Evolutionary conservation across 2,113 vertebrate genomes (phyloP).

Genomic region (Tragelaphus scriptus): DNA sequence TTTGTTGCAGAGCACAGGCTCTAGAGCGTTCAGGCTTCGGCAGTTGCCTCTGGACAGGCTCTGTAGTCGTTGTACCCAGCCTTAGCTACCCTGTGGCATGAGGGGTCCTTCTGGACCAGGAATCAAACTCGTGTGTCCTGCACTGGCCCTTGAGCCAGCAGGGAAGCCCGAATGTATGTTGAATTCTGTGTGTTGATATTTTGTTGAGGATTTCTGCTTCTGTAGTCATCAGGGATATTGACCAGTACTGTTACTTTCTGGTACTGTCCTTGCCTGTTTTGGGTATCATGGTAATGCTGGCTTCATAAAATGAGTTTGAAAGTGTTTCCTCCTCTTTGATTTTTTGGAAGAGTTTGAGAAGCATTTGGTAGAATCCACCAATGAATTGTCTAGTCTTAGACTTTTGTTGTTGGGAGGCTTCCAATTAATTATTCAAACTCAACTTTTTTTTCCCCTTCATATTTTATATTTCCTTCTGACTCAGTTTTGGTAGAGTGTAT

Average conservation of each 20-base stretch:
- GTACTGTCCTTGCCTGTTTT: not conserved
- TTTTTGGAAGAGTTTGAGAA: not conserved
- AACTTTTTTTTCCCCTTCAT: not conserved
- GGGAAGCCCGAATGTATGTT: not conserved
- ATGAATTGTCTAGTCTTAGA: not conserved
- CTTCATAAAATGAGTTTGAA: not conserved
- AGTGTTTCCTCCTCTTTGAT: not conserved
- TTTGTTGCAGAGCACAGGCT: not conserved
- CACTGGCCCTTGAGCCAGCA: not conserved
- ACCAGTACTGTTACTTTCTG: not conserved
- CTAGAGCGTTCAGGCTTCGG: not conserved
- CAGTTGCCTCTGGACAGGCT: not conserved
- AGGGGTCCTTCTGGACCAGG: not conserved
- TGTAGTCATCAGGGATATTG: not conserved
- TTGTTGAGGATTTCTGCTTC: not conserved
- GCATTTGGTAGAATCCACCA: not conserved
- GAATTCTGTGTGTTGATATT: not conserved
- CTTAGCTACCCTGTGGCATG: not conserved
- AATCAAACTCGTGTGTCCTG: not conserved
- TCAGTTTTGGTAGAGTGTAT: not conserved
- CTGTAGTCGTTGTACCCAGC: not conserved
- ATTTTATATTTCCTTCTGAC: not conserved
- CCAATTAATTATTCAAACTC: not conserved
- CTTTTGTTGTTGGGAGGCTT: not conserved
- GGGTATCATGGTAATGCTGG: not conserved